These are phyloP conservation scores for Temnothorax curvispinosus DNA, from an alignment of 1,140 invertebrate species.

Conservation along the genomic window DNA sequence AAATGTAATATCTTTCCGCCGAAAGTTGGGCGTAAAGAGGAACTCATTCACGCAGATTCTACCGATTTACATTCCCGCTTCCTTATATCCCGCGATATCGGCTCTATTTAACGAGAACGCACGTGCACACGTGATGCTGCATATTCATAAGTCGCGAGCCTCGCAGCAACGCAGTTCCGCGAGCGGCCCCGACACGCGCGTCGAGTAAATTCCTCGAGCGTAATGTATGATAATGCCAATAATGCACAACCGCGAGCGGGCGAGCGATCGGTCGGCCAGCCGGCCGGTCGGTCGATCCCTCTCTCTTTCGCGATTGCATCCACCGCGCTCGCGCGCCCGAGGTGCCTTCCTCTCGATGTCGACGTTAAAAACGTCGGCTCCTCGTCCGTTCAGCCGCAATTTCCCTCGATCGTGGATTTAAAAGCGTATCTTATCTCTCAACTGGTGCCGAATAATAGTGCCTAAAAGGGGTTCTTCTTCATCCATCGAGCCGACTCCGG, in stretches of 20 bases:
- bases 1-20: constrained; percentile 12
- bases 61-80: background rate
- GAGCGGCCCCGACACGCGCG: constrained; percentile 44
- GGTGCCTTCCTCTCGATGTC: background rate
- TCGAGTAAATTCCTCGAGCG: constrained; percentile 77
- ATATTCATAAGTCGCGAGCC: constrained; percentile 69
- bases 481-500: background rate
- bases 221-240: constrained; percentile 55
- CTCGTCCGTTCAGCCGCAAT: background rate
- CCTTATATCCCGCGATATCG: constrained; percentile 9
- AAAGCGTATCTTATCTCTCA: background rate
- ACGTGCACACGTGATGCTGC: constrained; percentile 60
- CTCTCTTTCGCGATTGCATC: constrained; percentile 17
- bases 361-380: background rate
- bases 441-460: background rate
- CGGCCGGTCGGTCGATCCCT: background rate
- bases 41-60: background rate
- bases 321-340: background rate
- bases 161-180: constrained; percentile 49
- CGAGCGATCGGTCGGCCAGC: background rate
- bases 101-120: constrained; percentile 48
- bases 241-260: constrained; percentile 36
- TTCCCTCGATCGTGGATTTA: background rate
- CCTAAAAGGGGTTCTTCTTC: background rate
- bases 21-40: background rate